phyloP scores from a whole-genome alignment of 92 coral and sea anemone genomes.

The Heteractis magnifica region DNA sequence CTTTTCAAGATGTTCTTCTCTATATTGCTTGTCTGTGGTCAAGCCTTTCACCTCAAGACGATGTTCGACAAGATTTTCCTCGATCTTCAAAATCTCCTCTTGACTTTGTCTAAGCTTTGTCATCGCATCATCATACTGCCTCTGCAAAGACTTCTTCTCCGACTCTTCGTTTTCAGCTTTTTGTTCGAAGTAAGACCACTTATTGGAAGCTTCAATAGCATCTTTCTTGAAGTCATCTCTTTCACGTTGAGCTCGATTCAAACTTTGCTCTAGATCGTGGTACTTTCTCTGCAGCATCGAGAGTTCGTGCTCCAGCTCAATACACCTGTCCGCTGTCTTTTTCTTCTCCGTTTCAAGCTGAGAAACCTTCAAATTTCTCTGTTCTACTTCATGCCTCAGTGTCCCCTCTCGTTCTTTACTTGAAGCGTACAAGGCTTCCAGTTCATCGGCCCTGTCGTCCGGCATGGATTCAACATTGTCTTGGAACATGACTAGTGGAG shows the following conservation, averaged over 20 bases:
- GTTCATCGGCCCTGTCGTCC: slow-evolving; percentile 67
- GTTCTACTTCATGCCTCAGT: slow-evolving; percentile 60
- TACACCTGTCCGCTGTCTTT: slow-evolving; percentile 50
- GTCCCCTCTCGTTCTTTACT: slow-evolving; percentile 72
- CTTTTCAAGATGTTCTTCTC: slow-evolving; percentile 45
- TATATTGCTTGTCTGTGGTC: slow-evolving; percentile 63
- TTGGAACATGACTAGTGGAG: slow-evolving; percentile 51
- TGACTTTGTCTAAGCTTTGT: slow-evolving; percentile 57
- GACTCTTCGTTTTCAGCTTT: slow-evolving; percentile 51
- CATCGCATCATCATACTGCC: slow-evolving; percentile 64
- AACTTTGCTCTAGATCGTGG: slow-evolving; percentile 54
- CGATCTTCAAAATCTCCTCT: slow-evolving; percentile 65
- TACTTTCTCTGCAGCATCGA: slow-evolving; percentile 63
- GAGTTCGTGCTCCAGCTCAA: slow-evolving; percentile 55
- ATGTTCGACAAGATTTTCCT: slow-evolving; percentile 72
- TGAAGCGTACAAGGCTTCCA: slow-evolving; percentile 64
- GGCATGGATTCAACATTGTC: slow-evolving; percentile 24
- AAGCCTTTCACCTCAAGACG: slow-evolving; percentile 51
- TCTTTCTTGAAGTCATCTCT: slow-evolving; percentile 77
- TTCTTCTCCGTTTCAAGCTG: slow-evolving; percentile 51
- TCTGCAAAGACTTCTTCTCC: slow-evolving; percentile 61
- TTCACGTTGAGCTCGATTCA: slow-evolving; percentile 59
- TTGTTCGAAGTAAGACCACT: slow-evolving; percentile 57
- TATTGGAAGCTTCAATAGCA: slow-evolving; percentile 48
- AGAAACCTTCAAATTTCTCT: slow-evolving; percentile 41